Evolutionary conservation across 1,140 invertebrate species (phyloP), one percentile per base, ranked within the genome.

Genomic region (Fragariocoptes setiger): DNA sequence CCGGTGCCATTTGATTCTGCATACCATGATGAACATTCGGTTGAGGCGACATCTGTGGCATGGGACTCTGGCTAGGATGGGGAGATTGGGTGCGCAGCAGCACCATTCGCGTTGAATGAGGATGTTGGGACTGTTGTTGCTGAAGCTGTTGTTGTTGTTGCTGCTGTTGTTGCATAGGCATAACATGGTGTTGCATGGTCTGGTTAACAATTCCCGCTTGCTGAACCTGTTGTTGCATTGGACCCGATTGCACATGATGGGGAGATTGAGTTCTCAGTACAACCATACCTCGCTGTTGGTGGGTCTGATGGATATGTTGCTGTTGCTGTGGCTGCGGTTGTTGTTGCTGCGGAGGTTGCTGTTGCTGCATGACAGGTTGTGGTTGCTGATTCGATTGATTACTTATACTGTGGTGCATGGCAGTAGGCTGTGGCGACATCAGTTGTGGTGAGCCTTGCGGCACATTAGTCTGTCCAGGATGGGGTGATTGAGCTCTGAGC

Each of bases 311-410:
- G n/a, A 17, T 38, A 20, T 15, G 15, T 36, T 2, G 19, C 19
- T 42, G 42, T 5, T 22, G 15, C 38, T 14, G 38, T 14, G 15
- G 20, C 21, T 35, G 45, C 41, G 8, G 5, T 36, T 44, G 18
- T 12, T 14, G 19, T 16, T 15, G 20, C n/a, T 17, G 37, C 17
- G 16, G n/a, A 3, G n/a, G 21, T 36, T 16, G 39, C 19, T 21
- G 21, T 17, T 13, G 14, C 13, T 31, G n/a, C n/a, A n/a, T n/a
- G n/a, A n/a, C n/a, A n/a, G n/a, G n/a, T n/a, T n/a, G n/a, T n/a
- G n/a, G 25, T 31, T n/a, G 8, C 8, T 8, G 25, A 8, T 8
- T 31, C 8, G 25, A 8, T 31, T 31, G 25, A 8, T n/a, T 31
- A 8, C 8, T 31, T n/a, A 31, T 31, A 8, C 25, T n/a, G 8